Base-by-base conservation (phyloP, 2,888 invertebrate genomes). In the Mesodorylaimus sp. region DNA sequence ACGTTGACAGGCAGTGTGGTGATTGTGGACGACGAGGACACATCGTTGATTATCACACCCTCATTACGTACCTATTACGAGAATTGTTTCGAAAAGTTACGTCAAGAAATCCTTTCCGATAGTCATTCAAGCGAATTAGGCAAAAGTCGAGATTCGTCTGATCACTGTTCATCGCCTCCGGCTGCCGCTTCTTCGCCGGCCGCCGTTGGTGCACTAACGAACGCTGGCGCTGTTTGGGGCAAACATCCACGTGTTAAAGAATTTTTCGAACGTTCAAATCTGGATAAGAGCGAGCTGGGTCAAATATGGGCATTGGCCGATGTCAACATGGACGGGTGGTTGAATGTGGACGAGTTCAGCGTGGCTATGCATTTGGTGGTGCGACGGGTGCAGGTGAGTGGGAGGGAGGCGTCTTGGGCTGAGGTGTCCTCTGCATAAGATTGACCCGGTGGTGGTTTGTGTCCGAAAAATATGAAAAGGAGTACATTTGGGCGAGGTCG, bases 281-380 rank as follows among this genome's bases (percentile, higher is more conserved):
- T 63, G 26, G 58, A 59, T 47, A 54, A 57, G 36, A 53, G 53
- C 16, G 51, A 57, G 2, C 52, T 63, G 5, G 60, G 60, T 7
- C 57, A 55, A 48, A 54, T 60, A 23, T 64, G 64, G 64, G 45
- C 57, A n/a, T 53, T 65, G 42, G 58, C 63, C 10, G 64, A 64
- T 50, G 60, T 64, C 3, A 64, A 64, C 45, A 62, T 61, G 45
- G 64, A 64, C 45, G 64, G 64, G 19, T 65, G 60, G 57, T 49
- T 64, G 47, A 61, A 64, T 52, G 48, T 59, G 26, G 52, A 54
- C n/a, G 64, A 64, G 49, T 64, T 64, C 54, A 53, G 57, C 16
- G 57, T 56, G 16, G 64, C 64, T 2, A 65, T 64, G 64, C 64
- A 64, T 50, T 50, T 64, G 43, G 60, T 65, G 26, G 62, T 65